phyloP scores from a whole-genome alignment of 2,797 vertebrate genomes.

The Falco rusticolus region DNA sequence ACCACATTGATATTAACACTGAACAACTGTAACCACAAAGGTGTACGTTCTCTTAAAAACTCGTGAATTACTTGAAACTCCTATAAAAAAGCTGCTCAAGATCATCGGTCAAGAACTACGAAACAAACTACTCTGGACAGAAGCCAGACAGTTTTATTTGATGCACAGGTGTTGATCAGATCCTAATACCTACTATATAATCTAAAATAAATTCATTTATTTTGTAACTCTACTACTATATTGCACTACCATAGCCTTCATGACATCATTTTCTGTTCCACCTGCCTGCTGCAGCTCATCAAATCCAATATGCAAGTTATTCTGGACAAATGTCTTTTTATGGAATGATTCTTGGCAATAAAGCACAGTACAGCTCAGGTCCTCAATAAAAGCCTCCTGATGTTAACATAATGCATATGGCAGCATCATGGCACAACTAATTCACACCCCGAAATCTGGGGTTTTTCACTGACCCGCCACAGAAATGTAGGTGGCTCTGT shows the following conservation, averaged over 20 bases:
- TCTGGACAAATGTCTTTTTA: not conserved
- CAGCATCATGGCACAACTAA: not conserved
- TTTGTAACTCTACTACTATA: not conserved
- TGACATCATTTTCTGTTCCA: not conserved
- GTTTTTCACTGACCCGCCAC: not conserved
- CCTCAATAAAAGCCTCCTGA: not conserved
- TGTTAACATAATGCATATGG: not conserved
- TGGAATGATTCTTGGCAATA: not conserved
- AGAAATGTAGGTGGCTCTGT: fast-evolving
- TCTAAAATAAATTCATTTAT: not conserved
- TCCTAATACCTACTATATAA: not conserved
- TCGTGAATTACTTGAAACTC: not conserved
- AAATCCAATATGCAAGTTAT: not conserved
- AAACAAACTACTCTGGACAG: not conserved
- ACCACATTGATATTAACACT: not conserved
- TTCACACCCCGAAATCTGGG: not conserved
- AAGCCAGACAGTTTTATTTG: not conserved
- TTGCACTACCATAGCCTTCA: not conserved
- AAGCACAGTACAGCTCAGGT: not conserved
- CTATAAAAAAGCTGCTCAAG: not conserved
- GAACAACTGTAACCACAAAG: not conserved
- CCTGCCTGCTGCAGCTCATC: not conserved
- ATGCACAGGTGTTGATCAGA: not conserved
- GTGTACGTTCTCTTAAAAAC: not conserved
- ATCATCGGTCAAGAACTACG: not conserved